These are phyloP conservation scores for Acanthopleura granulata DNA, from an alignment of 2,888 invertebrate species.

Conservation along the genomic window DNA sequence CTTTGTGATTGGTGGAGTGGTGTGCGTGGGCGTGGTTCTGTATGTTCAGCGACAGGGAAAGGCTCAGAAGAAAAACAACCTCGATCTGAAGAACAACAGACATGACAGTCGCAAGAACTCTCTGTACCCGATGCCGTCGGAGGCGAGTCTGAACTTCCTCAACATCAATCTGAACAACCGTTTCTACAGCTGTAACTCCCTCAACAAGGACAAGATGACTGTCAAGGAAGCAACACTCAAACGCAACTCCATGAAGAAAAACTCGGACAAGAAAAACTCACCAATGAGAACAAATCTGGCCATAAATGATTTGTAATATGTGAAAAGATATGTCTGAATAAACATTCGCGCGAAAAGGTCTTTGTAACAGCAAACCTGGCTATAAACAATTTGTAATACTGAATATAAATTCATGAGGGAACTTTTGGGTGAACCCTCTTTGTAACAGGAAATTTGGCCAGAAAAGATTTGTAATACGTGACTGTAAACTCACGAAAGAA, in stretches of 20 bases:
- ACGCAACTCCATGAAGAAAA: conserved; percentile 30
- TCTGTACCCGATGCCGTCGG: conserved; percentile 26
- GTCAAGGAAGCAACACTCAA: conserved; percentile 41
- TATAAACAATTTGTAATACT: too few relatives aligned
- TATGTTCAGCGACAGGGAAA: conserved; percentile 35
- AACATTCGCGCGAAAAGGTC: background rate
- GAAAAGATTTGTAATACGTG: too few relatives aligned
- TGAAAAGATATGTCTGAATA: background rate
- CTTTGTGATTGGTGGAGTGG: conserved; percentile 44
- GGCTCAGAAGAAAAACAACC: conserved; percentile 25
- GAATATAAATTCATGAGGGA: too few relatives aligned
- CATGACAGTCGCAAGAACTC: conserved; percentile 19
- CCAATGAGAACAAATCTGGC: conserved; percentile 32
- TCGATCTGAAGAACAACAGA: conserved; percentile 24
- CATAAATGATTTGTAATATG: conserved; percentile 27
- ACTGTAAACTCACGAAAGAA: too few relatives aligned
- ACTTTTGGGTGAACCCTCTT: too few relatives aligned
- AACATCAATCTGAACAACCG: conserved; percentile 24
- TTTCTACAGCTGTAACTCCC: conserved; percentile 29
- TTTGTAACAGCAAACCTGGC: too few relatives aligned
- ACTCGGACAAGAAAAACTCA: conserved; percentile 8
- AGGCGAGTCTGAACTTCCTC: conserved; percentile 29
- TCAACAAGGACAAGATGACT: conserved; percentile 38
- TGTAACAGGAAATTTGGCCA: too few relatives aligned
- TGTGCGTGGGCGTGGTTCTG: conserved; percentile 42